phyloP scores from a whole-genome alignment of 2,888 invertebrate species.

The Zygothrica quintamaculata region DNA sequence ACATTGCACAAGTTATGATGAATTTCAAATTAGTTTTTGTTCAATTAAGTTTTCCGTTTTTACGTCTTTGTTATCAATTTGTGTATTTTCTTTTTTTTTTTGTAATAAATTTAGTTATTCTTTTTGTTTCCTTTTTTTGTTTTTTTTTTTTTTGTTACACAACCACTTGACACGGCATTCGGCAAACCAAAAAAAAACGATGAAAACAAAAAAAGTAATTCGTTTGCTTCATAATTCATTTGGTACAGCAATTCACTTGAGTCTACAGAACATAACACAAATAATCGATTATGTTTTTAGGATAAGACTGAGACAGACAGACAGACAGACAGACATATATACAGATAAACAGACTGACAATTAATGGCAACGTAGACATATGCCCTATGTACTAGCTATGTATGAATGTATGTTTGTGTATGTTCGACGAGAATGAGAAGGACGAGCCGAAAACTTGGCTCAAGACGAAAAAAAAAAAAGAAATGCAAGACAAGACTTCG shows the following conservation, averaged over 20 bases:
- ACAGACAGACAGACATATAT: no score
- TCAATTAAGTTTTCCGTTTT: constrained; percentile 28
- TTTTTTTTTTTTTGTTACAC: constrained; percentile 51
- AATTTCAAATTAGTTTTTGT: constrained; percentile 34
- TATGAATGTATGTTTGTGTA: background rate
- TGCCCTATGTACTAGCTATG: background rate
- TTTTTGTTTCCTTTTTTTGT: constrained; percentile 30
- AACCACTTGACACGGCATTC: constrained; percentile 64
- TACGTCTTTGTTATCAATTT: constrained; percentile 12
- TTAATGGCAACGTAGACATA: background rate
- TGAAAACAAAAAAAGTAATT: constrained; percentile 18
- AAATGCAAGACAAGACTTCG: constrained; percentile 42
- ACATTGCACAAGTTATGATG: constrained; percentile 58
- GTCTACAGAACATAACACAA: constrained; percentile 13
- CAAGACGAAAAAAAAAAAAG: constrained; percentile 22
- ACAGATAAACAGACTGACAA: no score
- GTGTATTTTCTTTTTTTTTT: constrained; percentile 9
- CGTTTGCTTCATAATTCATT: constrained; percentile 9
- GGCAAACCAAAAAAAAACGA: constrained; percentile 59
- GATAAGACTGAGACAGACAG: no score
- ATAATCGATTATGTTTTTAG: no score
- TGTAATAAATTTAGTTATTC: constrained; percentile 20
- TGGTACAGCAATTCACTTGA: constrained; percentile 4
- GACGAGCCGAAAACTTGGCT: constrained; percentile 23
- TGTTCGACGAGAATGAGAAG: no score